A percentile compares a stretch with the other conserved stretches of the same genome.
Evolutionary conservation across 1,140 invertebrate genomes (phyloP).

Genomic region (Hypothenemus hampei): DNA sequence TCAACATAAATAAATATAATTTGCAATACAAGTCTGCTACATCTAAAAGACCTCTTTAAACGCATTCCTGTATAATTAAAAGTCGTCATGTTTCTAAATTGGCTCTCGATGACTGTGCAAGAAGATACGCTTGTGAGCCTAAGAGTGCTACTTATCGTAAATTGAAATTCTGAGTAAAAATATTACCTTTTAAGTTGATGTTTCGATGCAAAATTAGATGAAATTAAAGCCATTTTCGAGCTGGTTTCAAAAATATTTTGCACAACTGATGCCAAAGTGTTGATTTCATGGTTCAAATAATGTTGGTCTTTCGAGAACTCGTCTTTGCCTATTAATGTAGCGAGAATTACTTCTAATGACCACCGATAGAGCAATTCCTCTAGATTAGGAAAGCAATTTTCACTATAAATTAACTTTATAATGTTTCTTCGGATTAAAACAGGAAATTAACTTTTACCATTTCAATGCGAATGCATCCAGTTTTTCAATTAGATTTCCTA

Average conservation of each 20-base stretch:
- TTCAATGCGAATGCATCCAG: too few relatives aligned
- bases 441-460: too few relatives aligned
- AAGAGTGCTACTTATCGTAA: neutral
- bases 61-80: too few relatives aligned
- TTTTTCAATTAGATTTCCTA: conserved; percentile 40
- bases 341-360: conserved; percentile 68
- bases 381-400: conserved; percentile 45
- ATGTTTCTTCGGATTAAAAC: too few relatives aligned
- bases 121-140: too few relatives aligned
- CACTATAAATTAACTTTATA: too few relatives aligned
- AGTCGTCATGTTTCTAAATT: too few relatives aligned
- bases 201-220: conserved; percentile 58
- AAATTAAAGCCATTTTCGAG: conserved; percentile 61
- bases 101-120: too few relatives aligned
- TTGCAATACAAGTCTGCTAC: too few relatives aligned
- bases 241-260: conserved; percentile 71
- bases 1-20: too few relatives aligned
- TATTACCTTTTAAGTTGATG: conserved; percentile 53
- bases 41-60: too few relatives aligned
- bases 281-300: conserved; percentile 46
- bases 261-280: conserved; percentile 58
- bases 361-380: conserved; percentile 68
- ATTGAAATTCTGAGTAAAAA: too few relatives aligned
- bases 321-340: conserved; percentile 60
- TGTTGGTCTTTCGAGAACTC: conserved; percentile 42